A percentile compares a stretch with the other conserved stretches of the same genome.
phyloP scores from a whole-genome alignment of 2,888 invertebrate genomes.

The Habrosyne pyritoides region DNA sequence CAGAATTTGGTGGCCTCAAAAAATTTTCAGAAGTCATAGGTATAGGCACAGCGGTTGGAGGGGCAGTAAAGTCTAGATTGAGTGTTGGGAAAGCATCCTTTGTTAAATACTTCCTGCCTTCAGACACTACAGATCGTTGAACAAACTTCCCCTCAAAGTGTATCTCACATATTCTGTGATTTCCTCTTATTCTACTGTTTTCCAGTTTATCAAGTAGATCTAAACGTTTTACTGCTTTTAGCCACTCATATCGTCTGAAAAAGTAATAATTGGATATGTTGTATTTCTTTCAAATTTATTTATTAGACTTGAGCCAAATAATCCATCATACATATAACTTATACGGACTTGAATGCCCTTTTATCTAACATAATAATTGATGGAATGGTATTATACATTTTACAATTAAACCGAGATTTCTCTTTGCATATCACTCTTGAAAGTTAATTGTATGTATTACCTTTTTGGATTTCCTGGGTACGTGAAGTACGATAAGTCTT shows the following conservation, averaged over 20 bases:
- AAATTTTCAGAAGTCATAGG: not conserved
- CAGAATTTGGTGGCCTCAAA: not conserved
- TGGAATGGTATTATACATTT: no score
- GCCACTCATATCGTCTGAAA: conserved; percentile 28
- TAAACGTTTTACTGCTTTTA: conserved; percentile 24
- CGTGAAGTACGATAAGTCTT: conserved; percentile 24
- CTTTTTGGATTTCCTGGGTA: conserved; percentile 24
- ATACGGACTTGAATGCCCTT: no score
- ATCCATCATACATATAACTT: no score
- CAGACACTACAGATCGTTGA: conserved; percentile 12
- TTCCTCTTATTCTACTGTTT: conserved; percentile 22
- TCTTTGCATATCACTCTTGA: not conserved
- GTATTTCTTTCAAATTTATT: not conserved
- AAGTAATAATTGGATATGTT: not conserved
- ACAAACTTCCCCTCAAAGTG: conserved; percentile 24
- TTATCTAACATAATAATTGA: no score
- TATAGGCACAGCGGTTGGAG: not conserved
- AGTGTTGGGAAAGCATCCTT: conserved; percentile 27
- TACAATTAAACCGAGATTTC: no score
- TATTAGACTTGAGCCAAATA: no score
- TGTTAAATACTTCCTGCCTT: conserved; percentile 23
- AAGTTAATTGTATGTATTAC: conserved; percentile 14
- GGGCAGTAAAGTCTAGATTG: conserved; percentile 4
- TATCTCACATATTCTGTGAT: conserved; percentile 29
- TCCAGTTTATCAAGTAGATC: conserved; percentile 25